Conservation (phyloP, 2,888 invertebrate genomes). For the Cosmorhoe ocellata region DNA sequence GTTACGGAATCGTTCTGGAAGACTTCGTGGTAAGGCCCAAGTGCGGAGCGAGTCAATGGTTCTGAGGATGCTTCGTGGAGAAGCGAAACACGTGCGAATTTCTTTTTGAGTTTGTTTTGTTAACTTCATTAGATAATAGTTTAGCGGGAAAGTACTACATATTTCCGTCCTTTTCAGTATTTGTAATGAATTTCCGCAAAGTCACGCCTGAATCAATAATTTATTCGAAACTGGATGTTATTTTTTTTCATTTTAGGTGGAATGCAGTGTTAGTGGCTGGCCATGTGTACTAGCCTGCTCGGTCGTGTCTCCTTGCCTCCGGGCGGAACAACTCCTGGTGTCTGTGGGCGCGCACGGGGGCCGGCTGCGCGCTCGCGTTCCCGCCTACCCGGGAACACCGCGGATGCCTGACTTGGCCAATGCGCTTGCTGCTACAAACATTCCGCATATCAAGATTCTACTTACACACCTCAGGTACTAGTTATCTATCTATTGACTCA, state of each 20-base stretch:
- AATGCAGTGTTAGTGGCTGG: constrained; percentile 89
- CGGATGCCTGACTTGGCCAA: constrained; percentile 91
- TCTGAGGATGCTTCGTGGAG: too few relatives aligned
- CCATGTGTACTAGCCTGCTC: constrained; percentile 96
- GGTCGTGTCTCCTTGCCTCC: constrained; percentile 92
- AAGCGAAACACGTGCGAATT: too few relatives aligned
- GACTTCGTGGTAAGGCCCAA: too few relatives aligned
- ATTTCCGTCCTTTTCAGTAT: too few relatives aligned
- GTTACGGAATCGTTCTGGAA: too few relatives aligned
- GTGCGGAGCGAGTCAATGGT: too few relatives aligned
- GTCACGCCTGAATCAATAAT: too few relatives aligned
- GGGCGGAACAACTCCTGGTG: constrained; percentile 95
- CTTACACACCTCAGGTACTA: constrained; percentile 79
- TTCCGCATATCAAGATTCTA: constrained; percentile 53
- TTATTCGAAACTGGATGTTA: background rate
- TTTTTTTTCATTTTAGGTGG: constrained; percentile 80
- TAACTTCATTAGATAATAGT: too few relatives aligned
- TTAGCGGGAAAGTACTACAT: too few relatives aligned
- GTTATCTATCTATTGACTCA: too few relatives aligned
- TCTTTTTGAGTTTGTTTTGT: too few relatives aligned
- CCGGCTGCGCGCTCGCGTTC: constrained; percentile 94
- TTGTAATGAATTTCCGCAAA: too few relatives aligned
- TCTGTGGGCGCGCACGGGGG: constrained; percentile 98
- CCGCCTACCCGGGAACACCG: constrained; percentile 92
- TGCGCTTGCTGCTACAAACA: constrained; percentile 79